Evolutionary conservation across 2,888 invertebrate species (phyloP), one percentile per base, ranked within the genome.

Genomic region (Choristoneura rosaceana): DNA sequence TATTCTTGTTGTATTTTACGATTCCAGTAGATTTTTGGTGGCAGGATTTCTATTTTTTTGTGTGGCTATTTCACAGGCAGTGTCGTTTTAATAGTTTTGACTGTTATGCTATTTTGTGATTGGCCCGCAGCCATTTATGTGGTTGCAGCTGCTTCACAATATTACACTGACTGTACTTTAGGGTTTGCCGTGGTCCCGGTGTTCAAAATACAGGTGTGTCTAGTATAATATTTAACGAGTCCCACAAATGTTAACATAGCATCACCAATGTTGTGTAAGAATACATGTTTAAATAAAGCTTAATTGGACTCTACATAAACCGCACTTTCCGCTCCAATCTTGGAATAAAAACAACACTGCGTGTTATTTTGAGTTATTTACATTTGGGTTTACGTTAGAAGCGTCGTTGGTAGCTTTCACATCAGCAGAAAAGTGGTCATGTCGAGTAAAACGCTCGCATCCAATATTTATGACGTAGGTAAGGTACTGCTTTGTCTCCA

Each of bases 401-500:
- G 67, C 67, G 34, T 47, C 62, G 61, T 47, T 62, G 67, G 70
- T 58, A 58, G 71, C 67, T 71, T 71, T 71, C 62, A 58, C 71
- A 68, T 71, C 67, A 64, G 59, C 62, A 63, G 63, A 70, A 82
- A 87, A 84, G 81, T 85, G 86, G 83, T 81, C 80, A 77, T 80
- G 81, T 80, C 81, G 76, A 80, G 81, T 79, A 77, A 84, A 83
- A 82, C 76, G 80, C 74, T 74, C 78, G 76, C 82, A 86, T 86
- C 77, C 80, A 84, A 86, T 85, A 88, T 87, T 80, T 87, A 88
- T 84, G 82, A 68, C 41, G 73, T 63, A 63, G 59, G 63, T 63
- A 63, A 67, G 62, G 41, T 64, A 64, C 68, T 80, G 82, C 83
- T 84, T 84, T 86, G 85, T 87, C 85, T 84, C 80, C 83, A 80